A percentile compares a stretch with the other conserved stretches of the same genome.
phyloP scores from a whole-genome alignment of 2,888 invertebrate species.

The Yponomeuta plumbellus region DNA sequence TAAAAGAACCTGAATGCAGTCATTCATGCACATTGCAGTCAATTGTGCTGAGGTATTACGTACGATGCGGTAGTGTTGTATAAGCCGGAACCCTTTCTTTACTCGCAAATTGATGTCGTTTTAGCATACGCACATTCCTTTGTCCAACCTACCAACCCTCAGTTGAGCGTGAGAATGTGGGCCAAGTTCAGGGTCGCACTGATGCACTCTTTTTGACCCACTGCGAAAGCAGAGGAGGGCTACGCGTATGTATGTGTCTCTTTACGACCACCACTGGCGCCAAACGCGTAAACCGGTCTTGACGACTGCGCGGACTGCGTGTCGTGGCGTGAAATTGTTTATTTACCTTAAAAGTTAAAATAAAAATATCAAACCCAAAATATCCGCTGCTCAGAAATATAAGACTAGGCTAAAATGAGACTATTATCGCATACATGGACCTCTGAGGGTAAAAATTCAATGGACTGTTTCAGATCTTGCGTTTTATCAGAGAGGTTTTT shows the following conservation, averaged over 20 bases:
- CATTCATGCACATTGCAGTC: background rate
- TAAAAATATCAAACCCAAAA: too few species aligned
- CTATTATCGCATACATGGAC: too few species aligned
- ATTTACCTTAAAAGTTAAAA: too few species aligned
- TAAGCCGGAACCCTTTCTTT: conserved; percentile 8
- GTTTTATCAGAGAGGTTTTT: too few species aligned
- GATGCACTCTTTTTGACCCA: background rate
- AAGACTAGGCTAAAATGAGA: too few species aligned
- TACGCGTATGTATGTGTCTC: background rate
- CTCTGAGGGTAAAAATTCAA: too few species aligned
- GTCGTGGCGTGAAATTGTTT: too few species aligned
- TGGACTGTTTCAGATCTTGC: too few species aligned
- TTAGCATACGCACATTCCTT: conserved; percentile 47
- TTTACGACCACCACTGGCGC: too few species aligned
- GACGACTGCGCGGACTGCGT: too few species aligned
- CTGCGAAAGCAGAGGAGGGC: background rate
- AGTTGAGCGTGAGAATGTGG: conserved; percentile 63
- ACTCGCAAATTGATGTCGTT: conserved; percentile 32
- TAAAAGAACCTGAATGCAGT: background rate
- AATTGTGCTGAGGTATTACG: background rate
- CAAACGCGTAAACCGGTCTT: too few species aligned
- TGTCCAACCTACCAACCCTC: conserved; percentile 35
- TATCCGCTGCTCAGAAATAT: too few species aligned
- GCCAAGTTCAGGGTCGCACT: conserved; percentile 61
- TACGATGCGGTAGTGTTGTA: background rate